A percentile compares a stretch with the other conserved stretches of the same genome.
phyloP scores from a whole-genome alignment of 2,888 invertebrate genomes.

The Byasa hedistus region DNA sequence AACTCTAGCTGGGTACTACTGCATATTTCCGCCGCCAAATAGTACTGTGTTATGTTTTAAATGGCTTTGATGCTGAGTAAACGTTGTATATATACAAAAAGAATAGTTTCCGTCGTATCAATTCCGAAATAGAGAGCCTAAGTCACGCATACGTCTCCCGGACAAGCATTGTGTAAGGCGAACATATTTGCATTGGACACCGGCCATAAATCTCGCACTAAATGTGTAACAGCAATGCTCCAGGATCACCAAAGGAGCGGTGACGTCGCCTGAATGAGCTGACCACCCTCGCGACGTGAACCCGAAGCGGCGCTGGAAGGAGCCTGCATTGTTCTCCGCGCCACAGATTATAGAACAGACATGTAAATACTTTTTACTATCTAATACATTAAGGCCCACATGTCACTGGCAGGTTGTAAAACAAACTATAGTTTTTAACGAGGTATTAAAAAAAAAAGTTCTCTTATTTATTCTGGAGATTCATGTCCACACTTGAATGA shows the following conservation, averaged over 20 bases:
- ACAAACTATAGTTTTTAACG: no score
- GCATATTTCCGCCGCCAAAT: no score
- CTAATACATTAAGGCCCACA: neutral
- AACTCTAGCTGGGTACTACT: no score
- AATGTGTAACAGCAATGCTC: conserved; percentile 10
- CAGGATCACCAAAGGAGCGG: conserved; percentile 15
- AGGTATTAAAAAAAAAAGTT: no score
- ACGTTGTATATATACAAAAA: no score
- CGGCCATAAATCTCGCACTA: conserved; percentile 22
- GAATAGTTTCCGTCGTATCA: neutral
- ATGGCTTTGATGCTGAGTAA: no score
- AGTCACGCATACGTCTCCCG: neutral
- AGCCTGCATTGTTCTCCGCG: conserved; percentile 36
- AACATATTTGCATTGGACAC: conserved; percentile 22
- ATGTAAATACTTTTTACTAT: neutral
- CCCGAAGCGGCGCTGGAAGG: conserved; percentile 37
- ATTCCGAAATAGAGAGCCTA: neutral
- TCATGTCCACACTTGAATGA: no score
- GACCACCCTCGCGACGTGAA: conserved; percentile 44
- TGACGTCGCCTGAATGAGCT: conserved; percentile 34
- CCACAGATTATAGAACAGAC: conserved; percentile 24
- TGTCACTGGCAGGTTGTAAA: no score
- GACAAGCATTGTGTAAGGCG: conserved; percentile 15
- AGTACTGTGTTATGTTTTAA: no score
- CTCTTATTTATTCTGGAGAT: no score